Conservation (phyloP, 2,797 vertebrate genomes). For the Characodon lateralis region DNA sequence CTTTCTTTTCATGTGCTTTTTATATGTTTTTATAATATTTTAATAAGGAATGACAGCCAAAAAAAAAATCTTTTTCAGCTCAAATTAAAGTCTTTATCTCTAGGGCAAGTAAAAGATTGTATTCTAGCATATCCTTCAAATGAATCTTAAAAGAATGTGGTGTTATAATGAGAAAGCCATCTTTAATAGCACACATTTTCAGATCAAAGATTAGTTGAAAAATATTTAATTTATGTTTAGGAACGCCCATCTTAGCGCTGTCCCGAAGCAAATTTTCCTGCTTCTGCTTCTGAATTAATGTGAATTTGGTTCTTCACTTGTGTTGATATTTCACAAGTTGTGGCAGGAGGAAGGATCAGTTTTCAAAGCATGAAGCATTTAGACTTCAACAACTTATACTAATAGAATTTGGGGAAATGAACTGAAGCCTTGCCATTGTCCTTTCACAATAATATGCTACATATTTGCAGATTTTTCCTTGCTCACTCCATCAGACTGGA, state of each 20-base stretch:
- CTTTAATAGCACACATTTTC: background rate
- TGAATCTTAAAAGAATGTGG: background rate
- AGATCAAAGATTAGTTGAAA: background rate
- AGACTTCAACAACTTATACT: slow-evolving; percentile 14
- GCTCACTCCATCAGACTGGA: too few relatives aligned
- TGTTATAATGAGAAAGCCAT: background rate
- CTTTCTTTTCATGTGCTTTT: background rate
- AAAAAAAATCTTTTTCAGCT: background rate
- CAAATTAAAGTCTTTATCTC: background rate
- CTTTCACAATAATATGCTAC: too few relatives aligned
- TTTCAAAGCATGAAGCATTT: slow-evolving; percentile 26
- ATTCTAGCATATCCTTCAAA: background rate
- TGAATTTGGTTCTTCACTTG: slow-evolving; percentile 34
- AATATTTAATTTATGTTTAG: slow-evolving; percentile 7
- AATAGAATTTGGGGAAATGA: slow-evolving; percentile 32
- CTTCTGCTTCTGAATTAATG: slow-evolving; percentile 36
- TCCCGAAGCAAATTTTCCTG: slow-evolving; percentile 55
- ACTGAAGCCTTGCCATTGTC: background rate
- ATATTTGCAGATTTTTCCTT: too few relatives aligned
- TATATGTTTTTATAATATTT: background rate
- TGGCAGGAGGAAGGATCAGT: slow-evolving; percentile 31
- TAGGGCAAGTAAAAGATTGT: background rate
- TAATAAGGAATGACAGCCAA: background rate
- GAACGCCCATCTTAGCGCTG: background rate
- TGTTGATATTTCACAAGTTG: slow-evolving; percentile 28